Evolutionary conservation across 2,797 vertebrate species (phyloP), one percentile per base, ranked within the genome.

Genomic region (Leuciscus waleckii): DNA sequence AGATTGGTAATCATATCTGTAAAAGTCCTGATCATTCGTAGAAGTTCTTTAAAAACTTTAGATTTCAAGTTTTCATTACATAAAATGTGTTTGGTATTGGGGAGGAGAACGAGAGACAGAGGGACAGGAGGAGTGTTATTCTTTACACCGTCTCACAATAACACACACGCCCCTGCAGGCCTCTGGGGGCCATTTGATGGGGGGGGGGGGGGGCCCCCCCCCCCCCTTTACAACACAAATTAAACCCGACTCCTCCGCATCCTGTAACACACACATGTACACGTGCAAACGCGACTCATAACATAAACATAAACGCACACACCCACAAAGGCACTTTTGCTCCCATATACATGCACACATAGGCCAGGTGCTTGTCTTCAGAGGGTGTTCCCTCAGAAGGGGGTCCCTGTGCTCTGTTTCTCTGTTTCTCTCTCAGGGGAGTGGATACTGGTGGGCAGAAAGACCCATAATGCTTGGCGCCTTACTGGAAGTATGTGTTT

Each of bases 401-500:
- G 88, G 74, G 87, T 74, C 85, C 79, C 67, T 35, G 58, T 2
- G 77, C 46, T 85, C 87, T 87, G 89, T 90, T 86, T 85, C 90
- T 87, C 88, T 75, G 83, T 19, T 77, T 85, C 43, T 37, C 89
- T 56, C 85, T 3, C 85, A 56, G 63, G 86, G 89, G 85, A 82
- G 21, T 75, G 76, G 63, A 68, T 23, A 51, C 46, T 13, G n/a
- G 61, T 81, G 71, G 67, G 43, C 67, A 35, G 79, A 87, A 77
- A 51, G 68, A 67, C 29, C 85, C 41, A 21, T 1, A 16, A 76
- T 80, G 68, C 82, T 35, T 77, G 76, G 80, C 43, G 9, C 85
- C 81, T 93, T 88, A 93, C 93, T 93, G 92, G 89, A 87, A 86
- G 49, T 82, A 68, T 70, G 79, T 94, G 92, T 93, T 94, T 94